phyloP scores from a whole-genome alignment of 2,797 vertebrate species.

The Ctenochaetus hawaiiensis region DNA sequence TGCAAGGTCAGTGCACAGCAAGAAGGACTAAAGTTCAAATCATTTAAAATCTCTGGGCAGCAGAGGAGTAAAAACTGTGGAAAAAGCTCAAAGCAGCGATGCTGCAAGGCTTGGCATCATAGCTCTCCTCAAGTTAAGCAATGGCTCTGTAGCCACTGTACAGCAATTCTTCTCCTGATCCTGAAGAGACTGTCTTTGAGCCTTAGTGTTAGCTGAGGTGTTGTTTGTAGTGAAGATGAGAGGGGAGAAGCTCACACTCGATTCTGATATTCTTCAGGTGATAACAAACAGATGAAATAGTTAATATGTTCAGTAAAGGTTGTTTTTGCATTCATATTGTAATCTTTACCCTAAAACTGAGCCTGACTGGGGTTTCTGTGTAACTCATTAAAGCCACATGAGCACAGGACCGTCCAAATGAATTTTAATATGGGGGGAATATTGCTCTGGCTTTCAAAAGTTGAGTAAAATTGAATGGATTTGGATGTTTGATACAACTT shows the following conservation, averaged over 20 bases:
- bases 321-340: slow-evolving; percentile 1
- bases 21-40: slow-evolving; percentile 22
- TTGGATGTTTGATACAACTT: not conserved
- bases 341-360: not conserved
- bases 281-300: not conserved
- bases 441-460: not conserved
- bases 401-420: not conserved
- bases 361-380: slow-evolving; percentile 11
- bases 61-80: slow-evolving; percentile 22
- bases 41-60: slow-evolving; percentile 32
- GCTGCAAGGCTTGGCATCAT: slow-evolving; percentile 40
- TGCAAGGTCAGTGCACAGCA: slow-evolving; percentile 35
- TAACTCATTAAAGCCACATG: slow-evolving; percentile 6
- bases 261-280: slow-evolving; percentile 5
- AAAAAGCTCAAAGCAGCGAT: slow-evolving; percentile 22
- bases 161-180: slow-evolving; percentile 15
- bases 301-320: not conserved
- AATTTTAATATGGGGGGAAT: not conserved
- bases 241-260: not conserved
- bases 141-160: slow-evolving; percentile 11
- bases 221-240: not conserved
- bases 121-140: slow-evolving; percentile 33
- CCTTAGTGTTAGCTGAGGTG: slow-evolving; percentile 1
- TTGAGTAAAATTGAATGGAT: slow-evolving; percentile 12
- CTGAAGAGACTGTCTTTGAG: slow-evolving; percentile 6